phyloP scores from a whole-genome alignment of 2,797 vertebrate species.

The Selene dorsalis region DNA sequence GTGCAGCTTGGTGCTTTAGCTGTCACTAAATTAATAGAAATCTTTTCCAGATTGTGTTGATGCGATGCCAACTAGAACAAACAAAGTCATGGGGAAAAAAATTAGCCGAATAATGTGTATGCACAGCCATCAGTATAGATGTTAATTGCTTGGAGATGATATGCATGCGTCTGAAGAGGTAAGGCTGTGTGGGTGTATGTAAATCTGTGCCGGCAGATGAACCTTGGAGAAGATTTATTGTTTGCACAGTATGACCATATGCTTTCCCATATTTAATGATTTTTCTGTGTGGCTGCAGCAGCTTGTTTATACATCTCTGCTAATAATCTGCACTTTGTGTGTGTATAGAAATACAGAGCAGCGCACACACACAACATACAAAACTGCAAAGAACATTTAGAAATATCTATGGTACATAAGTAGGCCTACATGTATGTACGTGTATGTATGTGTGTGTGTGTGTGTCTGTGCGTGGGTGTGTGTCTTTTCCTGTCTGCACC shows the following conservation, averaged over 20 bases:
- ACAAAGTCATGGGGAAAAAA: conserved; percentile 33
- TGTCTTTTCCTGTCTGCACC: background rate
- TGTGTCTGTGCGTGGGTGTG: background rate
- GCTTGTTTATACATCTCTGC: conserved; percentile 41
- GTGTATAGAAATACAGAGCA: background rate
- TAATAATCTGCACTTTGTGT: conserved; percentile 37
- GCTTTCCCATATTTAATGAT: conserved; percentile 51
- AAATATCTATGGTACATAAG: background rate
- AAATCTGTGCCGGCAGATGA: conserved; percentile 69
- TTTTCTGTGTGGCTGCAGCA: conserved; percentile 26
- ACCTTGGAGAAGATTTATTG: conserved; percentile 56
- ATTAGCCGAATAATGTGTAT: conserved; percentile 33
- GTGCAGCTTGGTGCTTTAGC: background rate
- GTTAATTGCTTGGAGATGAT: conserved; percentile 62
- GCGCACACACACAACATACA: background rate
- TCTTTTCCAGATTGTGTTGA: conserved; percentile 7
- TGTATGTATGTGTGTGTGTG: background rate
- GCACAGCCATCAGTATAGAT: conserved; percentile 47
- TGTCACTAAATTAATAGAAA: background rate
- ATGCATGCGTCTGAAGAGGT: conserved; percentile 57
- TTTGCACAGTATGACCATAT: conserved; percentile 68
- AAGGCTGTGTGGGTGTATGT: conserved; percentile 71
- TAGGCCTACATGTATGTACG: too few species aligned
- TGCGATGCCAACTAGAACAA: conserved; percentile 21
- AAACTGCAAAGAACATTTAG: conserved; percentile 11